Evolutionary conservation across 2,888 invertebrate species (phyloP).

Genomic region (Microctonus hyperodae): DNA sequence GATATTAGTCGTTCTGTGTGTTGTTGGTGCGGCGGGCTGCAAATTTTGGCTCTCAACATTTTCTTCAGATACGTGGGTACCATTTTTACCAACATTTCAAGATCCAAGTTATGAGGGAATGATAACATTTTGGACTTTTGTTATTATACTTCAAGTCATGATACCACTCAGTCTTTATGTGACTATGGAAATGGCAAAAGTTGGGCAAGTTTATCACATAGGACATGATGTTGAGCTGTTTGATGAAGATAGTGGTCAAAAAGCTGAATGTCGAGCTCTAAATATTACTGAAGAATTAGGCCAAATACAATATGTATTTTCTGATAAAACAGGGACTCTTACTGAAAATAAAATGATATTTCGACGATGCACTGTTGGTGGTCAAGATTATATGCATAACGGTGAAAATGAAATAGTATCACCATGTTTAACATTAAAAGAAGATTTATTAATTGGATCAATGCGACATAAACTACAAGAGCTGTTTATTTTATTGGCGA

Average conservation of each 20-base stretch:
- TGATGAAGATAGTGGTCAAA: constrained; percentile 82
- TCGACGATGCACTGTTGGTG: constrained; percentile 86
- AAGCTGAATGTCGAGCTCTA: constrained; percentile 89
- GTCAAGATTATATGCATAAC: constrained; percentile 87
- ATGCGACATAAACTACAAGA: constrained; percentile 76
- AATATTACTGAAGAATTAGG: constrained; percentile 98
- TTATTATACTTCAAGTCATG: constrained; percentile 96
- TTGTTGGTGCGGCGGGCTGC: constrained; percentile 90
- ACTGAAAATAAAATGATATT: constrained; percentile 99
- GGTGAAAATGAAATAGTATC: constrained; percentile 72
- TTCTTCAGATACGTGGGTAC: constrained; percentile 63
- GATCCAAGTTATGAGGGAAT: constrained; percentile 79
- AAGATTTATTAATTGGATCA: constrained; percentile 69
- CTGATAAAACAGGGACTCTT: constrained; percentile 97
- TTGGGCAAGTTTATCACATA: constrained; percentile 95
- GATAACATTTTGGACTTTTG: constrained; percentile 92
- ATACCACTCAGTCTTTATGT: constrained; percentile 97
- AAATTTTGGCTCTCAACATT: constrained; percentile 82
- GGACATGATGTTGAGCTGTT: constrained; percentile 88
- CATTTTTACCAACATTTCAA: constrained; percentile 72
- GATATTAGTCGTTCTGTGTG: constrained; percentile 86
- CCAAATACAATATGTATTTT: constrained; percentile 93
- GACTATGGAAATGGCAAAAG: constrained; percentile 94
- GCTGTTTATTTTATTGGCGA: constrained; percentile 88
- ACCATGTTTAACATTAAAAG: constrained; percentile 63